A percentile compares a stretch with the other conserved stretches of the same genome.
phyloP scores from a whole-genome alignment of 2,888 invertebrate genomes.

The Heteropelma amictum region DNA sequence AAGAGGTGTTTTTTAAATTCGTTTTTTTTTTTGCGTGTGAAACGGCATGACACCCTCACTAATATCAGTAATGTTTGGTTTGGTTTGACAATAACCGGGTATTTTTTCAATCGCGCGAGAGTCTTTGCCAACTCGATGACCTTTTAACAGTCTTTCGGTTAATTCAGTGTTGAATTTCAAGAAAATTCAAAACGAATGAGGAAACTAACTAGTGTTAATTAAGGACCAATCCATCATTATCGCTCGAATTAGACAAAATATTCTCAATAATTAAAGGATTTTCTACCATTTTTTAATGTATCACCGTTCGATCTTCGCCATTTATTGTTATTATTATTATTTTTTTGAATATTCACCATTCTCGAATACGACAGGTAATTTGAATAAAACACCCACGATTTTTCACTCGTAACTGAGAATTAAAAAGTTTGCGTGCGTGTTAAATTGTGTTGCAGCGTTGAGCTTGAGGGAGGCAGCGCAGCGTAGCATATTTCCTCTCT shows the following conservation, averaged over 20 bases:
- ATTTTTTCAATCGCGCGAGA: conserved; percentile 4
- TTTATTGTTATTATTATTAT: conserved; percentile 20
- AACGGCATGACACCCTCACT: conserved; percentile 74
- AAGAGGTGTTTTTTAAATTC: conserved; percentile 12
- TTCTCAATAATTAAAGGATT: conserved; percentile 51
- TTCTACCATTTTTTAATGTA: conserved; percentile 22
- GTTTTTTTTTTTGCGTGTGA: conserved; percentile 55
- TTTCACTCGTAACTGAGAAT: conserved; percentile 60
- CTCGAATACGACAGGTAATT: conserved; percentile 32
- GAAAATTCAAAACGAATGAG: not conserved
- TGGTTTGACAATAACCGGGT: conserved; percentile 71
- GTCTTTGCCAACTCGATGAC: not conserved
- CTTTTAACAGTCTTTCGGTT: not conserved
- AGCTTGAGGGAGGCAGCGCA: conserved; percentile 78
- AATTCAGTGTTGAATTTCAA: not conserved
- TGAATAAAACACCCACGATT: conserved; percentile 4
- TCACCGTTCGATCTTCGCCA: not conserved
- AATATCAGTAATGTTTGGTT: conserved; percentile 76
- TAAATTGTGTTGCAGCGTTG: conserved; percentile 78
- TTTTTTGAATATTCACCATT: conserved; percentile 9
- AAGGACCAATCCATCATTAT: too few relatives aligned
- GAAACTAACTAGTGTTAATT: too few relatives aligned
- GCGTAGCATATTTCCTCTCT: conserved; percentile 74
- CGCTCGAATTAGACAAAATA: too few relatives aligned
- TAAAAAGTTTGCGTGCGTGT: conserved; percentile 77